phyloP scores from a whole-genome alignment of 2,888 invertebrate species.

The Cosmia pyralina region DNA sequence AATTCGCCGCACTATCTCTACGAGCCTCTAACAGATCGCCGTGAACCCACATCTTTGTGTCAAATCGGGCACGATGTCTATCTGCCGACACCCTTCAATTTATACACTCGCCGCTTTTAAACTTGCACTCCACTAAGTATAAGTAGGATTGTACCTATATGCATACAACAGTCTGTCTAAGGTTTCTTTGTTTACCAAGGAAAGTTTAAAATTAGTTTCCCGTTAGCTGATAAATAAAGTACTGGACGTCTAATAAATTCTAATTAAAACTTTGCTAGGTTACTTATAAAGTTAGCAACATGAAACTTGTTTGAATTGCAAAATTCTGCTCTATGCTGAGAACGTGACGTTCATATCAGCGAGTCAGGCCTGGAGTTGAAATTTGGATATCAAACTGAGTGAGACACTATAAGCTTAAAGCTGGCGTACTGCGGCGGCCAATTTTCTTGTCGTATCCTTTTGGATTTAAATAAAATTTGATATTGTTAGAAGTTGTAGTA shows the following conservation, averaged over 20 bases:
- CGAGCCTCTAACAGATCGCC: slow-evolving; percentile 79
- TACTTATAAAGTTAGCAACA: slow-evolving; percentile 74
- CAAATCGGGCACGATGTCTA: slow-evolving; percentile 69
- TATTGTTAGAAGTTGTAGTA: slow-evolving; percentile 60
- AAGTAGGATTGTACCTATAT: slow-evolving; percentile 1
- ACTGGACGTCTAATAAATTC: slow-evolving; percentile 67
- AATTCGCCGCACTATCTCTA: slow-evolving; percentile 82
- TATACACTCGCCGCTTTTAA: slow-evolving; percentile 57
- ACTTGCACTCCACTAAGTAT: slow-evolving; percentile 19
- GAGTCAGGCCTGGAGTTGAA: slow-evolving; percentile 67
- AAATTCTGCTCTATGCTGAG: slow-evolving; percentile 75
- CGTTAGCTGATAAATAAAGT: slow-evolving; percentile 54
- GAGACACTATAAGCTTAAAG: slow-evolving; percentile 54
- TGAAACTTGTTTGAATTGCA: slow-evolving; percentile 78
- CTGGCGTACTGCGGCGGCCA: slow-evolving; percentile 42
- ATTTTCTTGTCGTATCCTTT: slow-evolving; percentile 55
- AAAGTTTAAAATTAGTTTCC: slow-evolving; percentile 65
- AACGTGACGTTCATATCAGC: slow-evolving; percentile 76
- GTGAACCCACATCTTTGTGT: slow-evolving; percentile 76
- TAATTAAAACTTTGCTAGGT: slow-evolving; percentile 77
- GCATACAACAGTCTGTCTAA: slow-evolving; percentile 5
- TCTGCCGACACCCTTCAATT: slow-evolving; percentile 64
- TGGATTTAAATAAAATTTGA: slow-evolving; percentile 58
- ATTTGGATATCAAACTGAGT: slow-evolving; percentile 66
- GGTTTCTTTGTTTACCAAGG: slow-evolving; percentile 35